Percentiles rank a stretch among this genome's conserved stretches.
Conservation (phyloP, 2,888 invertebrate genomes). For the Drosophila histrio region DNA sequence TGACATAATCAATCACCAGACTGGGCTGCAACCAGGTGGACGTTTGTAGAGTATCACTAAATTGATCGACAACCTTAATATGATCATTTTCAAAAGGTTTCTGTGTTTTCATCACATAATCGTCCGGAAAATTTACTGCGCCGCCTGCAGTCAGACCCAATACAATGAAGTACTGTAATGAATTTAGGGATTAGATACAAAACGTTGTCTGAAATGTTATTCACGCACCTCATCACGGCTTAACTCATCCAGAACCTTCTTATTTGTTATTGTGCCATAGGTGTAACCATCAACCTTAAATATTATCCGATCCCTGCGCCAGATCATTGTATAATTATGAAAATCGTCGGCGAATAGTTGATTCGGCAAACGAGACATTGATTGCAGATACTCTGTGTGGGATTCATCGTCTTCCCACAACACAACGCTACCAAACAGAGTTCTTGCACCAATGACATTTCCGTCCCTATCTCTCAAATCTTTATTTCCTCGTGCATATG, state of each 20-base stretch:
- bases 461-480: not conserved
- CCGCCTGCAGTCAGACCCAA: conserved; percentile 47
- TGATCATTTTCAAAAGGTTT: not conserved
- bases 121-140: conserved; percentile 28
- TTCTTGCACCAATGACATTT: not conserved
- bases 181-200: not conserved
- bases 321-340: conserved; percentile 40
- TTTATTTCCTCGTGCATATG: conserved; percentile 35
- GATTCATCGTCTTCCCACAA: not conserved
- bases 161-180: conserved; percentile 21
- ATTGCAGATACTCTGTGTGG: not conserved
- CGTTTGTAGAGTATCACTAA: not conserved
- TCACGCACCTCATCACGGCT: conserved; percentile 1
- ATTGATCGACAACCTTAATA: not conserved
- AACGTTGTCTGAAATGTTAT: no score
- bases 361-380: not conserved
- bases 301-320: conserved; percentile 30
- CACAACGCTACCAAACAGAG: conserved; percentile 34
- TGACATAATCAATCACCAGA: conserved; percentile 35
- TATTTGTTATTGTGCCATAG: conserved; percentile 28
- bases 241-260: not conserved
- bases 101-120: not conserved
- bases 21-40: conserved; percentile 20
- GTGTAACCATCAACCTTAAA: conserved; percentile 30
- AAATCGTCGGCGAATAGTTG: not conserved